Conservation (phyloP, 2,113 vertebrate species). For the Hemichromis elongatus region DNA sequence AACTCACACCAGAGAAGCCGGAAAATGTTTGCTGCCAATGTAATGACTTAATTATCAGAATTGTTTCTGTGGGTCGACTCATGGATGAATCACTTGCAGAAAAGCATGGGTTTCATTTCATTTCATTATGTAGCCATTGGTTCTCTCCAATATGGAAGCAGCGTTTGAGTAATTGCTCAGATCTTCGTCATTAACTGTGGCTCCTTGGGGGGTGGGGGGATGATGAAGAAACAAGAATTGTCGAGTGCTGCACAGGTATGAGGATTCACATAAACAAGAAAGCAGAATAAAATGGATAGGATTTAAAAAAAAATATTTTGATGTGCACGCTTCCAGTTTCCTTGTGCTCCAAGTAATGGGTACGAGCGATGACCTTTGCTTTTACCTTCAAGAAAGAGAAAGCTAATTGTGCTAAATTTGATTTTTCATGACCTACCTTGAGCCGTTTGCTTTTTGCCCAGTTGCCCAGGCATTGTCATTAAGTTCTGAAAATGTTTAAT, state of each 20-base stretch:
- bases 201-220: background rate
- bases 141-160: background rate
- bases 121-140: background rate
- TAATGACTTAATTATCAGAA: background rate
- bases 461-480: background rate
- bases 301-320: background rate
- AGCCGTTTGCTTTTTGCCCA: fast-evolving
- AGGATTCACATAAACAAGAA: background rate
- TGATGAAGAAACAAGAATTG: background rate
- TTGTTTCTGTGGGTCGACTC: background rate
- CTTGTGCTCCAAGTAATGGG: background rate
- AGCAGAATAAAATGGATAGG: background rate
- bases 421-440: background rate
- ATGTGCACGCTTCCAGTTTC: background rate
- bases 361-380: background rate
- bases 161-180: background rate
- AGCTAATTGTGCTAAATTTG: background rate
- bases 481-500: background rate
- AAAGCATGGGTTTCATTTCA: background rate
- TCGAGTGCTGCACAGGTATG: background rate
- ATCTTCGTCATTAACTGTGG: background rate
- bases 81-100: background rate
- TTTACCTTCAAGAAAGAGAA: background rate
- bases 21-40: background rate
- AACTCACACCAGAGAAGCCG: background rate